These are phyloP conservation scores for Echiichthys vipera DNA, from an alignment of 2,797 vertebrate genomes.

Conservation along the genomic window DNA sequence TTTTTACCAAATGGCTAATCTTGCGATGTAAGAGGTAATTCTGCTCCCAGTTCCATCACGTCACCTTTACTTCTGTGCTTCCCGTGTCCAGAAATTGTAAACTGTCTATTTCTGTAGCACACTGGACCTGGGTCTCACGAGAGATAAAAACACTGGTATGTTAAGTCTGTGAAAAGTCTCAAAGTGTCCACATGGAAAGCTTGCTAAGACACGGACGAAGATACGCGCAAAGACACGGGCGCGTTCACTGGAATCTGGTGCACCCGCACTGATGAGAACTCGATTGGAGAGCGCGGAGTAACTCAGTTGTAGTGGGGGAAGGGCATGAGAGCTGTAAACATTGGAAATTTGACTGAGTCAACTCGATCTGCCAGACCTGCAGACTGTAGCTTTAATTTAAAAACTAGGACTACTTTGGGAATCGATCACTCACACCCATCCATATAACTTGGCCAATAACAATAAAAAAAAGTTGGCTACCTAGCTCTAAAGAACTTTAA, in stretches of 20 bases:
- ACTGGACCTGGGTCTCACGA: background rate
- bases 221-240: too few species aligned
- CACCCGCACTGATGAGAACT: too few species aligned
- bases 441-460: background rate
- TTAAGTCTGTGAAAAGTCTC: background rate
- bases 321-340: too few species aligned
- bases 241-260: too few species aligned
- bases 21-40: constrained; percentile 60
- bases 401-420: too few species aligned
- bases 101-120: background rate
- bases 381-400: too few species aligned
- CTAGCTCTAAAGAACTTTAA: constrained; percentile 4
- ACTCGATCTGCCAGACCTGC: too few species aligned
- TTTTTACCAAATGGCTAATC: constrained; percentile 58
- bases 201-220: too few species aligned
- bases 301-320: too few species aligned
- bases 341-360: too few species aligned
- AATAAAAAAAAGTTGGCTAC: background rate
- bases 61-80: constrained; percentile 19
- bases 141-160: background rate
- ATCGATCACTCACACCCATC: too few species aligned
- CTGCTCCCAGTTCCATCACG: constrained; percentile 39
- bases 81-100: background rate
- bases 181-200: background rate
- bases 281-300: too few species aligned